A percentile compares a stretch with the other conserved stretches of the same genome.
Evolutionary conservation across 2,888 invertebrate genomes (phyloP).

Genomic region (Odiellus spinosus): DNA sequence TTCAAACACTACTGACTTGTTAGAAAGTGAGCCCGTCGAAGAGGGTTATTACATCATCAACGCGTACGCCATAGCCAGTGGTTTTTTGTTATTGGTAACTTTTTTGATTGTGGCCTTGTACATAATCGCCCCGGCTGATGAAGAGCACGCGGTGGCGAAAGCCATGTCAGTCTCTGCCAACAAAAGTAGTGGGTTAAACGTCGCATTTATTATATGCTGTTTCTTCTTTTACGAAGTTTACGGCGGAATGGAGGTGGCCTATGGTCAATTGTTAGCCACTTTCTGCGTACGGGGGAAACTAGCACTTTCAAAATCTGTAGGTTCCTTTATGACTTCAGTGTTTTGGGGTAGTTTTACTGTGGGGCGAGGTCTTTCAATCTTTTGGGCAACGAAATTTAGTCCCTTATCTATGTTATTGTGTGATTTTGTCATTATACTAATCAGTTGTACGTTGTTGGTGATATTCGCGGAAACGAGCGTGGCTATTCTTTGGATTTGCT

Average conservation of each 20-base stretch:
- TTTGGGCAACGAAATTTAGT: constrained; percentile 12
- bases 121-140: constrained; percentile 5
- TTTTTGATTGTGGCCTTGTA: constrained; percentile 5
- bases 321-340: constrained; percentile 26
- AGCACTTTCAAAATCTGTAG: constrained; percentile 15
- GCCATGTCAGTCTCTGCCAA: too few relatives aligned
- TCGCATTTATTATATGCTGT: too few relatives aligned
- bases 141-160: constrained; percentile 1
- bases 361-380: constrained; percentile 30
- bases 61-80: constrained; percentile 10
- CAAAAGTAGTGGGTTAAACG: too few relatives aligned
- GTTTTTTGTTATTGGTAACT: constrained; percentile 7
- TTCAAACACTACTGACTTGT: too few relatives aligned
- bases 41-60: constrained; percentile 2
- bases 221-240: constrained; percentile 26
- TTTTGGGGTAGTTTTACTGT: constrained; percentile 34
- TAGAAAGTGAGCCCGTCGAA: too few relatives aligned
- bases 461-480: constrained; percentile 6
- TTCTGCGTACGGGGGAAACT: constrained; percentile 27
- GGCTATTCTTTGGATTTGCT: constrained; percentile 13
- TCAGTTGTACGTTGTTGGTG: constrained; percentile 5
- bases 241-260: constrained; percentile 33
- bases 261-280: constrained; percentile 32
- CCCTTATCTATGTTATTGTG: constrained; percentile 7
- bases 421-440: constrained; percentile 12